Base-by-base conservation (phyloP, 1,140 invertebrate genomes). In the Xylocopa sonorina region DNA sequence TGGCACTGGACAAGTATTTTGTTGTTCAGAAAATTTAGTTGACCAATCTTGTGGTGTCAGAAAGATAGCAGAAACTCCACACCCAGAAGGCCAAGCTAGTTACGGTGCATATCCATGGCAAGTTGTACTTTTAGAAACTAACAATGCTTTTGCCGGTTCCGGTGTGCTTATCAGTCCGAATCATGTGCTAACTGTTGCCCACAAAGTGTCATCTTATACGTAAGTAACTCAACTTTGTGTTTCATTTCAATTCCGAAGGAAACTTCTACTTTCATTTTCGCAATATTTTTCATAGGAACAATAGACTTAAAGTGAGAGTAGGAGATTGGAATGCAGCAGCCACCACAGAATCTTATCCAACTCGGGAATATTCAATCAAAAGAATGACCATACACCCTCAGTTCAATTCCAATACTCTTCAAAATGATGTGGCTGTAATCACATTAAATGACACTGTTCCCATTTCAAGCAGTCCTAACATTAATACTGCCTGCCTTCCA, bases 401-500 rank as follows among this genome's bases (percentile, higher is more conserved):
- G 6, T 97, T 94, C 86, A 95, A 95, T 85, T 88, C 94, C 0
- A 92, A 91, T 34, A 96, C 95, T 84, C 89, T 97, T 14, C 93
- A 95, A 46, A 96, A 96, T 84, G 95, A 97, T 82, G 89, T 97
- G 51, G 96, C 96, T 27, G 89, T 97, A 0, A 87, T 97, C 32
- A 92, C 93, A 63, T 85, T 97, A 1, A 90, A 93, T 3, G 83
- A 92, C 0, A 85, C 94, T 4, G 94, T 96, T 7, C 94, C 95
- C 1, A 88, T 96, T 0, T 91, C 94, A 5, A 90, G 90, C 50
- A 93, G 91, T 51, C 94, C 95, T 1, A 96, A 96, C n/a, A 95
- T 97, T 48, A 95, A 95, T 34, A 95, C 96, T 7, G 94, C 94
- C 1, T 97, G 96, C 81, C 87, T 97, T 32, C 95, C 96, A 7